Base-by-base conservation (phyloP, 2,888 invertebrate species). In the Acheta domesticus region DNA sequence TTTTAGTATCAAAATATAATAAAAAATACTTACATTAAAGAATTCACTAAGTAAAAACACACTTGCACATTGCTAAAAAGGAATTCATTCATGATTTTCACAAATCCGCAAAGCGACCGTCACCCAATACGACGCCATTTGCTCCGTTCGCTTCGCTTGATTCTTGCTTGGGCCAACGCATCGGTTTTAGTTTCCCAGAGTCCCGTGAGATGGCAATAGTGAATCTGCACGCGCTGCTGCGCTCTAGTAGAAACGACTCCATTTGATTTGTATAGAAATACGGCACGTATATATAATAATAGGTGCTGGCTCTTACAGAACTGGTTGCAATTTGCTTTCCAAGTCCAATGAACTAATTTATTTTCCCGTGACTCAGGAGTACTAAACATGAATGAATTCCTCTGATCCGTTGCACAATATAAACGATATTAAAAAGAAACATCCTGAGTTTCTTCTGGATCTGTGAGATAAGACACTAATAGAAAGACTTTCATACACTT, bases 101-200 rank as follows among this genome's bases (percentile, higher is more conserved):
- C 83, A 85, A 86, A 84, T 85, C 84, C 85, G 86, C 85, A 86
- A 85, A 86, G 86, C 85, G 86, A 86, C 85, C 85, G 86, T 86
- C 86, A 86, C 86, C 87, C 85, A 84, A 84, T 80, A 85, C 84
- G 87, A 88, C 88, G 88, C 88, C 88, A 88, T 88, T 88, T 88
- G 86, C 87, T 86, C 86, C 62, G 62, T 62, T 62, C 62, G 62
- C 62, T 62, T 62, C 62, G 62, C 62, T 62, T 62, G 62, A n/a
- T 19, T 62, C n/a, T 62, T 62, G 62, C 62, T 62, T 14, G 62
- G 16, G 62, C 4, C 62, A 62, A 62, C 62, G 62, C 62, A 62
- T 62, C 62, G 62, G n/a, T 14, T 19, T 62, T n/a, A 62, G 62
- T 62, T 62, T 62, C 62, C 11, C 14, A n/a, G 11, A 62, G 16